Evolutionary conservation across 2,888 invertebrate genomes (phyloP).

Genomic region (Acronicta leporina): DNA sequence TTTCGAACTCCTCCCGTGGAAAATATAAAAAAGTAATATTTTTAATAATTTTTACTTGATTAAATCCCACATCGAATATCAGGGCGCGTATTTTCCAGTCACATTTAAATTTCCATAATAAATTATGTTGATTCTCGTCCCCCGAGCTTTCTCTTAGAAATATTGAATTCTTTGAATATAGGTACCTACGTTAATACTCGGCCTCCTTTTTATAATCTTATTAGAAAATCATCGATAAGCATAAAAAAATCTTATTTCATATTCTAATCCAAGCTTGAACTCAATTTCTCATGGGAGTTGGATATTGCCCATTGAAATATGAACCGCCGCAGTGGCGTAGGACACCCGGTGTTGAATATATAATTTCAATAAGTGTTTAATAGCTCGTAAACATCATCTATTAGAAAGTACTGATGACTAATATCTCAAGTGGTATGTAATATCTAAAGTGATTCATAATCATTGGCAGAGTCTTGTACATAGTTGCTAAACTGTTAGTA

Average conservation of each 20-base stretch:
- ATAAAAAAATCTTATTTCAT: slow-evolving; percentile 47
- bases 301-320: slow-evolving; percentile 67
- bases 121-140: slow-evolving; percentile 58
- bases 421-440: slow-evolving; percentile 32
- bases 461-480: background rate
- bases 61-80: slow-evolving; percentile 5
- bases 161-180: slow-evolving; percentile 57
- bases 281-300: slow-evolving; percentile 59
- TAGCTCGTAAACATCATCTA: slow-evolving; percentile 42
- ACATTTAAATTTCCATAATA: slow-evolving; percentile 61
- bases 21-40: slow-evolving; percentile 13
- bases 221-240: slow-evolving; percentile 48
- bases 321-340: slow-evolving; percentile 49
- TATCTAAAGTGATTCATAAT: slow-evolving; percentile 18
- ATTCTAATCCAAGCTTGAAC: slow-evolving; percentile 51
- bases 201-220: slow-evolving; percentile 46
- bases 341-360: slow-evolving; percentile 70
- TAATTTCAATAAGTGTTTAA: slow-evolving; percentile 64
- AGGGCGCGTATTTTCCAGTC: slow-evolving; percentile 54
- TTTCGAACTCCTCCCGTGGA: background rate
- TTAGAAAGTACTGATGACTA: slow-evolving; percentile 40
- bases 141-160: slow-evolving; percentile 45
- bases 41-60: slow-evolving; percentile 14
- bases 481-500: background rate
- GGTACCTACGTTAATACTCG: slow-evolving; percentile 25